Base-by-base conservation (phyloP, 2,888 invertebrate species). In the Nomada fucata region DNA sequence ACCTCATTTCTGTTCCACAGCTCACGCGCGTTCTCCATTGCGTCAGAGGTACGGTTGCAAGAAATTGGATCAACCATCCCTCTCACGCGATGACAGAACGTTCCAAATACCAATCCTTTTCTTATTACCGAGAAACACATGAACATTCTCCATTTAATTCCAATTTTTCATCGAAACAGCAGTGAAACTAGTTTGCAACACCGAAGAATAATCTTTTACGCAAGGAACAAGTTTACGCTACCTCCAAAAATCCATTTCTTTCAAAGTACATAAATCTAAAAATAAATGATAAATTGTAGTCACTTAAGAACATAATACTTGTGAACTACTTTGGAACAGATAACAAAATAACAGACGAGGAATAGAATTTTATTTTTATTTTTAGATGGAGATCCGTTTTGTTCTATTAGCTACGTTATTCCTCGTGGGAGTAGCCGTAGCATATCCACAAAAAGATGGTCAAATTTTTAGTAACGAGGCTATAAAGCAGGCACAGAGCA, bases 401-500 rank as follows among this genome's bases (percentile, higher is more conserved):
- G n/a, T 50, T 44, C n/a, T 72, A 20, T 26, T 84, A 23, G 69
- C 65, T 26, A 68, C 55, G 10, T n/a, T 85, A 26, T 57, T 85
- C 23, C 13, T 83, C 15, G 61, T 75, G 53, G 83, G 71, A 52
- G 91, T 94, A 60, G 95, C 93, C 67, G 91, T 94, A 18, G 96
- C 96, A 23, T 95, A 95, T 72, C 97, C 97, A 3, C 92, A 92
- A 84, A 96, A 97, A 88, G 97, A 97, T 92, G 98, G 98, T 0
- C 96, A 96, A 61, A 96, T 96, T 79, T 97, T 97, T 94, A 96
- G 97, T 90, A 96, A 97, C 91, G 97, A 98, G 92, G 98, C 97
- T 70, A 97, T 98, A 93, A 96, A 96, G 83, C 97, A 98, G 94
- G 97, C 97, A 0, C 97, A 97, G 94, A 97, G 96, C 94, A 97